Percentiles rank a stretch among this genome's conserved stretches.
Conservation (phyloP, 2,797 vertebrate species). For the Hapalemur alaotrensis region DNA sequence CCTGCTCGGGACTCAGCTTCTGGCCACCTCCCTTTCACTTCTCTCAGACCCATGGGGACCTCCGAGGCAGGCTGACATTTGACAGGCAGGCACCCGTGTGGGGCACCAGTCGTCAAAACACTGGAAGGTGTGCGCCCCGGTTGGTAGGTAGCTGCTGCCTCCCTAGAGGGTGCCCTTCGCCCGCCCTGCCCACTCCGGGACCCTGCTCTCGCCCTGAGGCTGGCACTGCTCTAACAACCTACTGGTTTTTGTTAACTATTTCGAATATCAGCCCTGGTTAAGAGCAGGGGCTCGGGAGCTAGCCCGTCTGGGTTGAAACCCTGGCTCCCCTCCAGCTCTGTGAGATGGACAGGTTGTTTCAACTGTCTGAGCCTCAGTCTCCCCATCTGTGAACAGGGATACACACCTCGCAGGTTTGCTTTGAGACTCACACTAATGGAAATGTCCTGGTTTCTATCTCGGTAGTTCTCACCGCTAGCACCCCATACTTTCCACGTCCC, state of each 20-base stretch:
- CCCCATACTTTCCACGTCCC: accelerated
- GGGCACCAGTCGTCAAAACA: neutral
- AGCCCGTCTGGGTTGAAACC: neutral
- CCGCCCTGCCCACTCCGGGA: neutral
- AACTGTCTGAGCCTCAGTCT: neutral
- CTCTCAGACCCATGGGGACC: neutral
- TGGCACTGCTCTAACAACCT: neutral
- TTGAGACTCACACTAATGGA: neutral
- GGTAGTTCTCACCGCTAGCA: neutral
- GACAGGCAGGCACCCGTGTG: accelerated
- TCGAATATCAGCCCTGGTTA: neutral
- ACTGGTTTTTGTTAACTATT: neutral
- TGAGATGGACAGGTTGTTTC: neutral
- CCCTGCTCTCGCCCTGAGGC: neutral
- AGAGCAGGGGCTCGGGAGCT: neutral
- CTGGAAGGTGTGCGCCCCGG: neutral
- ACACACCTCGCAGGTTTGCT: neutral
- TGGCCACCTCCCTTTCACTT: accelerated
- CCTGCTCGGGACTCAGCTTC: neutral
- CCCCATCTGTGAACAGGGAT: neutral
- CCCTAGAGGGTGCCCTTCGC: too few species aligned
- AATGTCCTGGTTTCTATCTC: neutral
- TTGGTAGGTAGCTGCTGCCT: neutral
- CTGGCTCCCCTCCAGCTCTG: neutral
- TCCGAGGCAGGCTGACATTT: neutral